Conservation (phyloP, 1,140 invertebrate genomes). For the Brachionus manjavacas region DNA sequence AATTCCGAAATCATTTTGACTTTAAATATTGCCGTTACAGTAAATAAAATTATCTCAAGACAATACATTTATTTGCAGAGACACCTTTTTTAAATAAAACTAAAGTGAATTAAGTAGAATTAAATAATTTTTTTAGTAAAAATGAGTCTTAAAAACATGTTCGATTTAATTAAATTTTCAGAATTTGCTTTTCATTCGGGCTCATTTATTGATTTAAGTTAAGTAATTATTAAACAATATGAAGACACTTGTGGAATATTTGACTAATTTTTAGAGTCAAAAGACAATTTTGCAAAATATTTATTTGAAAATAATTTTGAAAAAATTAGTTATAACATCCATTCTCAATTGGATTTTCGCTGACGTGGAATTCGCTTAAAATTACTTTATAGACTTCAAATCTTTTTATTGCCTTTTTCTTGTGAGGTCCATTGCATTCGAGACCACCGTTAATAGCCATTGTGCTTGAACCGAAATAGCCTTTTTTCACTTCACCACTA, state of each 20-base stretch:
- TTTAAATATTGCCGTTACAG: background rate
- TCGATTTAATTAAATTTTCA: background rate
- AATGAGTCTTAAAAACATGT: background rate
- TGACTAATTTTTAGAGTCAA: background rate
- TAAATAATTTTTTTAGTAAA: background rate
- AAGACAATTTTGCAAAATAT: background rate
- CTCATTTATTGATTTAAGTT: background rate
- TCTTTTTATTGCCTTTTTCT: background rate
- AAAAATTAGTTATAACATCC: constrained; percentile 34
- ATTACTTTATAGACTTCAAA: constrained; percentile 3
- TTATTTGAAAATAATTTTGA: background rate
- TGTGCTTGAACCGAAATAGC: constrained; percentile 37
- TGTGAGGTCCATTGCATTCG: constrained; percentile 22
- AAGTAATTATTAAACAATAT: background rate
- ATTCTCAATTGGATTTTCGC: constrained; percentile 20
- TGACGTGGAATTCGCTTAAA: background rate
- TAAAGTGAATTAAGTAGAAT: background rate
- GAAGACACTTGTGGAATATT: background rate
- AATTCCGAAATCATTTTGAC: background rate
- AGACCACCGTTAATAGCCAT: constrained; percentile 39
- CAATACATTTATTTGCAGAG: background rate
- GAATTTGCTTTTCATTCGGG: background rate
- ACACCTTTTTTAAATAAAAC: constrained; percentile 22
- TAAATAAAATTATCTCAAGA: background rate
- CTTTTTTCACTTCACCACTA: constrained; percentile 9